phyloP scores from a whole-genome alignment of 2,113 vertebrate genomes.

The Hemiprocne comata region DNA sequence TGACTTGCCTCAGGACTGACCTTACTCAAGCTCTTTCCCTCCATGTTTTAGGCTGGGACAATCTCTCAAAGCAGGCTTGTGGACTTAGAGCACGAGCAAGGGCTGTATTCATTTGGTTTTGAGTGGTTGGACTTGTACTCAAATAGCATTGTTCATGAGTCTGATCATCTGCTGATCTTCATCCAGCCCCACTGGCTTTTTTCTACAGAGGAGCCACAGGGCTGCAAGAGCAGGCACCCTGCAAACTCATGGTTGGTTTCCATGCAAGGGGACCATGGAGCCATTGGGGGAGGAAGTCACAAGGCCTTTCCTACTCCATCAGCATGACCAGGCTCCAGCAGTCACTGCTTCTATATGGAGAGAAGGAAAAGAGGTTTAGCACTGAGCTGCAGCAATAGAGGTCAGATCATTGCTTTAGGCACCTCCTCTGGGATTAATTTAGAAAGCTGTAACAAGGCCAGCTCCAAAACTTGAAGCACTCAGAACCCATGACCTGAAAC shows the following conservation, averaged over 20 bases:
- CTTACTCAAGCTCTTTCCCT: neutral
- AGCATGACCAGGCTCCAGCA: neutral
- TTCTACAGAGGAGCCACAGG: neutral
- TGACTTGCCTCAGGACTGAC: neutral
- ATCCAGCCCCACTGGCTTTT: neutral
- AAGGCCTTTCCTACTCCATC: neutral
- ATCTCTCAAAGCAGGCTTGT: neutral
- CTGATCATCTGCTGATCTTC: neutral
- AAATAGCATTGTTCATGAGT: neutral
- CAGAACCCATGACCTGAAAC: neutral
- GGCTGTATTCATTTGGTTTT: neutral
- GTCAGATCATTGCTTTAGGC: neutral
- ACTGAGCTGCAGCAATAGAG: neutral
- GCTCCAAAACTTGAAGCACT: neutral
- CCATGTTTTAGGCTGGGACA: neutral
- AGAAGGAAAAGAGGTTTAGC: neutral
- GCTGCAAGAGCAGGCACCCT: neutral
- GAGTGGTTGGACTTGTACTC: neutral
- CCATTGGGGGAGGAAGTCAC: neutral
- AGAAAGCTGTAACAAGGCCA: neutral
- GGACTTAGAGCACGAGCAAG: neutral
- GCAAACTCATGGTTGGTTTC: rapidly evolving
- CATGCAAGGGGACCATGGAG: neutral
- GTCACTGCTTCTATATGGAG: neutral
- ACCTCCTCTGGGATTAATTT: neutral